A percentile compares a stretch with the other conserved stretches of the same genome.
These are phyloP conservation scores for Leptopilina myrica DNA, from an alignment of 2,888 invertebrate species.

Conservation along the genomic window DNA sequence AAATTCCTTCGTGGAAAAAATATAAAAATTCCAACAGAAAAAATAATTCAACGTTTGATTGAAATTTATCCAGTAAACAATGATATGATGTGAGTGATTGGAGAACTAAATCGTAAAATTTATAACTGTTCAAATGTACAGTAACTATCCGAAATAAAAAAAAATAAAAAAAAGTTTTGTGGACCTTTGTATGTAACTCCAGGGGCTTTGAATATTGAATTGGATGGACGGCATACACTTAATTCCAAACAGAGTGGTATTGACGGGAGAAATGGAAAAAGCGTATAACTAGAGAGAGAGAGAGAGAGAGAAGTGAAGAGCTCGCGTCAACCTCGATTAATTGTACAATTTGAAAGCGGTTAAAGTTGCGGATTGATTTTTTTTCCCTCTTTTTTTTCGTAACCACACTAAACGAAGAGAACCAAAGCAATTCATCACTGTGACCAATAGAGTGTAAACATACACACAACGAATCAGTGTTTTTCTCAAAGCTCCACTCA, in stretches of 20 bases:
- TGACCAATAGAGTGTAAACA: constrained; percentile 1
- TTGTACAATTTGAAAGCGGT: constrained; percentile 35
- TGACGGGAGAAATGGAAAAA: constrained; percentile 30
- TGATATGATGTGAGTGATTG: too few relatives aligned
- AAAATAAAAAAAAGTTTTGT: constrained; percentile 3
- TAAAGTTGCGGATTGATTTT: constrained; percentile 38
- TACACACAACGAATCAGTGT: not conserved
- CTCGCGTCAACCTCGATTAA: constrained; percentile 24
- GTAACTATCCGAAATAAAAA: not conserved
- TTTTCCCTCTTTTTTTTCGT: not conserved
- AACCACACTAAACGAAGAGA: constrained; percentile 5
- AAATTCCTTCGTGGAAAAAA: not conserved
- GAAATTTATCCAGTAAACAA: too few relatives aligned
- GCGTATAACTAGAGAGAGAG: constrained; percentile 1
- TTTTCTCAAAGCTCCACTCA: not conserved
- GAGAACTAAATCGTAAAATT: too few relatives aligned
- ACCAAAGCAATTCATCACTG: constrained; percentile 23
- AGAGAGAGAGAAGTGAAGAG: constrained; percentile 12
- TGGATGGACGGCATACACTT: constrained; percentile 10
- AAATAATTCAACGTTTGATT: too few relatives aligned
- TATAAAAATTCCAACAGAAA: too few relatives aligned
- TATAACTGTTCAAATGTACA: not conserved
- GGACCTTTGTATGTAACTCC: not conserved
- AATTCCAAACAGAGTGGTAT: constrained; percentile 26
- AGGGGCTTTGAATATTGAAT: constrained; percentile 12